Percentiles rank a stretch among this genome's conserved stretches.
phyloP scores from a whole-genome alignment of 2,797 vertebrate species.

The Glyptemys insculpta region DNA sequence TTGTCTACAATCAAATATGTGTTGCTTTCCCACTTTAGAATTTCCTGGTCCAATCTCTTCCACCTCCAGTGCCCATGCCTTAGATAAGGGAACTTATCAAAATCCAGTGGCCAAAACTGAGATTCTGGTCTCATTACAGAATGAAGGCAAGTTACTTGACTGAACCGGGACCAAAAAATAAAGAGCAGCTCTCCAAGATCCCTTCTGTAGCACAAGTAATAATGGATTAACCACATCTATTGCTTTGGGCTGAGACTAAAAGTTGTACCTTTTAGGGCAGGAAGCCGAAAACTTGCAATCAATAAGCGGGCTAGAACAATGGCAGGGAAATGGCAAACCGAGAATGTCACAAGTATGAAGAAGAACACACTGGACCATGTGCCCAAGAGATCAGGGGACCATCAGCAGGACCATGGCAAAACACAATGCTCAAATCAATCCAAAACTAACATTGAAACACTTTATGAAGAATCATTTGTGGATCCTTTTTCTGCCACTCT shows the following conservation, averaged over 20 bases:
- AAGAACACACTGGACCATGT: not conserved
- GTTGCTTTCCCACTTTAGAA: not conserved
- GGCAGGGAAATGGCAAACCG: not conserved
- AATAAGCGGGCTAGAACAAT: not conserved
- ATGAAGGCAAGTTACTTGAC: not conserved
- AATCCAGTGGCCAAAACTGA: not conserved
- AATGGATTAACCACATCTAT: not conserved
- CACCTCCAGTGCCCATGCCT: not conserved
- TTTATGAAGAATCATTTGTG: not conserved
- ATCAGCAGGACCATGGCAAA: not conserved
- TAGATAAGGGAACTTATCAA: not conserved
- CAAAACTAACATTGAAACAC: not conserved
- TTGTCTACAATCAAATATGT: not conserved
- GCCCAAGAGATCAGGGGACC: not conserved
- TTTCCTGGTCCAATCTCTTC: not conserved
- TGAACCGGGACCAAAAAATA: not conserved
- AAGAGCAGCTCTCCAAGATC: not conserved
- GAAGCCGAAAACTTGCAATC: not conserved
- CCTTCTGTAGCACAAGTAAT: not conserved
- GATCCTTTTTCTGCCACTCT: not conserved
- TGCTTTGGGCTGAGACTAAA: not conserved
- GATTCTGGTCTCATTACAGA: not conserved
- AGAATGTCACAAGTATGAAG: not conserved
- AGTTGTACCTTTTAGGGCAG: not conserved
- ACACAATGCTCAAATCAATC: not conserved